phyloP scores from a whole-genome alignment of 2,888 invertebrate genomes.

The Salpingus planirostris region DNA sequence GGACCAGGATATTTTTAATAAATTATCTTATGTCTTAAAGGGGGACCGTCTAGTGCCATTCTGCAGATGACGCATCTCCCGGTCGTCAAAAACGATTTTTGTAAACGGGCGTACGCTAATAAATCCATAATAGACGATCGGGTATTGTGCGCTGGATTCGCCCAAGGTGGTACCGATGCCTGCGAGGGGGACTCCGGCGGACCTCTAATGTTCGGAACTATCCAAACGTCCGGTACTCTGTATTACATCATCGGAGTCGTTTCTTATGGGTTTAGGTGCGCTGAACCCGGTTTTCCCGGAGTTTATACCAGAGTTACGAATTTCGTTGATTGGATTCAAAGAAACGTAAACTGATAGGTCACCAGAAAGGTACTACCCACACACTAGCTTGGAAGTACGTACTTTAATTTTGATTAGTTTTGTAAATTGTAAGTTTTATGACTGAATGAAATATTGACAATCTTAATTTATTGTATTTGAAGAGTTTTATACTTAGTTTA shows the following conservation, averaged over 20 bases:
- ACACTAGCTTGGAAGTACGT: too few species aligned
- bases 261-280: slow-evolving; percentile 58
- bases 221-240: slow-evolving; percentile 22
- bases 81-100: slow-evolving; percentile 53
- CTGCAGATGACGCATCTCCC: slow-evolving; percentile 66
- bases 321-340: slow-evolving; percentile 54
- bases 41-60: slow-evolving; percentile 55
- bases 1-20: too few species aligned
- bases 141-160: slow-evolving; percentile 61
- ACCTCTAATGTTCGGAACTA: slow-evolving; percentile 53
- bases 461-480: too few species aligned
- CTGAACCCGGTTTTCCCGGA: slow-evolving; percentile 52
- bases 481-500: too few species aligned
- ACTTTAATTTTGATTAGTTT: too few species aligned
- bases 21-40: too few species aligned
- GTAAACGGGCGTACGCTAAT: slow-evolving; percentile 48
- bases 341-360: slow-evolving; percentile 24
- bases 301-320: slow-evolving; percentile 54
- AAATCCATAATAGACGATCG: slow-evolving; percentile 54
- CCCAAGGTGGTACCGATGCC: slow-evolving; percentile 59
- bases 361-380: too few species aligned
- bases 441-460: too few species aligned
- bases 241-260: slow-evolving; percentile 59
- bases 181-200: slow-evolving; percentile 80
- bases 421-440: too few species aligned